phyloP scores from a whole-genome alignment of 2,113 vertebrate genomes.

The Trematocara marginatum region DNA sequence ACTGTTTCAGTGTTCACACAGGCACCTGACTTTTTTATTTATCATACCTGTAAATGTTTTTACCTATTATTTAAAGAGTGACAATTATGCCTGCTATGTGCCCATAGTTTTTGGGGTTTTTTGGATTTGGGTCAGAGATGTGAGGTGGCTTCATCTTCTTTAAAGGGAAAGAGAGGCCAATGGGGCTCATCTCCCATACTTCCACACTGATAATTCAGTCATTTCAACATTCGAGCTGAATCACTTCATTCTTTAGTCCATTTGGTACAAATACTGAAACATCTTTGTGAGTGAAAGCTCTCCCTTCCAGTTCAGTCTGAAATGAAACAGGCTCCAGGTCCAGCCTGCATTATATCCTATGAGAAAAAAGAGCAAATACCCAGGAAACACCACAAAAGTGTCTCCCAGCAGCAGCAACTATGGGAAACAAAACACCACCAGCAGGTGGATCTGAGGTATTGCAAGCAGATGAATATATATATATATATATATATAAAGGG shows the following conservation, averaged over 20 bases:
- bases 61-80: neutral
- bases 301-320: neutral
- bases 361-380: neutral
- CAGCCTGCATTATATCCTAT: neutral
- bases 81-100: neutral
- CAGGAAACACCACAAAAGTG: neutral
- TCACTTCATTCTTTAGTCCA: neutral
- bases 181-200: neutral
- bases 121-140: neutral
- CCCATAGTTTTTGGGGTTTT: neutral
- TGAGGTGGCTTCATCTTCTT: neutral
- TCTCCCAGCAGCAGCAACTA: slow-evolving; percentile 33
- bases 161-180: neutral
- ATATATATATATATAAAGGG: slow-evolving; percentile 66
- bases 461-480: slow-evolving; percentile 65
- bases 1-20: neutral
- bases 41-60: neutral
- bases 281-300: slow-evolving; percentile 1
- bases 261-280: slow-evolving; percentile 19
- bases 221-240: neutral
- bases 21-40: neutral
- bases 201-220: neutral
- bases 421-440: slow-evolving; percentile 28
- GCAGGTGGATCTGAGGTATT: slow-evolving; percentile 67
- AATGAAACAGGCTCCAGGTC: neutral